Evolutionary conservation across 2,888 invertebrate genomes (phyloP).

Genomic region (Caenorhabditis uteleia): DNA sequence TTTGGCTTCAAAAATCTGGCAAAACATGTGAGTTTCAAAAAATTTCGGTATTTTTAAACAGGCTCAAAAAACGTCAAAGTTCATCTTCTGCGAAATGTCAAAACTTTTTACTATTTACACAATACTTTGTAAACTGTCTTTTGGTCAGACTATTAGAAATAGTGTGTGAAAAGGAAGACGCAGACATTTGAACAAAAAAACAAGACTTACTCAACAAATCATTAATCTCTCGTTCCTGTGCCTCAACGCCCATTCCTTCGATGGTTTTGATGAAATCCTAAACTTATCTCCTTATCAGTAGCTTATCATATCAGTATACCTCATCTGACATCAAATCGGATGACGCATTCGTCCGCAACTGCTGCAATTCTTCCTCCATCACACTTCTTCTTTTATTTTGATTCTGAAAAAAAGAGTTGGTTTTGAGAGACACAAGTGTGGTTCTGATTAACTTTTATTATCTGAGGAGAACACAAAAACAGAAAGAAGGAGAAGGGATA

Average conservation of each 20-base stretch:
- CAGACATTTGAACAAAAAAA: not conserved
- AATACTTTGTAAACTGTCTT: not conserved
- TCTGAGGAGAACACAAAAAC: not conserved
- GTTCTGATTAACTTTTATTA: not conserved
- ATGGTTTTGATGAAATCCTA: slow-evolving; percentile 55
- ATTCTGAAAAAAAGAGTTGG: slow-evolving; percentile 1
- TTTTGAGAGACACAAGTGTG: not conserved
- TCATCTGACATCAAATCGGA: slow-evolving; percentile 54
- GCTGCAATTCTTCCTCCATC: slow-evolving; percentile 43
- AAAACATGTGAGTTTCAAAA: too few relatives aligned
- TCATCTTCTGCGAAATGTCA: slow-evolving; percentile 6
- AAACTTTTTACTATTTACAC: not conserved
- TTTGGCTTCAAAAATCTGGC: too few relatives aligned
- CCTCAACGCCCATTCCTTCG: slow-evolving; percentile 49
- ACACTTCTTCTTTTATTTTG: too few relatives aligned
- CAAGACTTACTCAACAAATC: slow-evolving; percentile 62
- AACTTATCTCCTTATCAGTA: not conserved
- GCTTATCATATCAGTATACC: slow-evolving; percentile 1
- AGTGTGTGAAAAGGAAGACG: not conserved
- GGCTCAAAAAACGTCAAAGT: too few relatives aligned
- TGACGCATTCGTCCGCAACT: slow-evolving; percentile 38
- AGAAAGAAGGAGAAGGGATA: slow-evolving; percentile 4
- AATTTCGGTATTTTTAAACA: too few relatives aligned
- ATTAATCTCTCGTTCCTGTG: slow-evolving; percentile 58
- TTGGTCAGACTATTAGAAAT: not conserved